Evolutionary conservation across 1,140 invertebrate species (phyloP), one percentile per base, ranked within the genome.

Genomic region (Zaprionus vittiger): DNA sequence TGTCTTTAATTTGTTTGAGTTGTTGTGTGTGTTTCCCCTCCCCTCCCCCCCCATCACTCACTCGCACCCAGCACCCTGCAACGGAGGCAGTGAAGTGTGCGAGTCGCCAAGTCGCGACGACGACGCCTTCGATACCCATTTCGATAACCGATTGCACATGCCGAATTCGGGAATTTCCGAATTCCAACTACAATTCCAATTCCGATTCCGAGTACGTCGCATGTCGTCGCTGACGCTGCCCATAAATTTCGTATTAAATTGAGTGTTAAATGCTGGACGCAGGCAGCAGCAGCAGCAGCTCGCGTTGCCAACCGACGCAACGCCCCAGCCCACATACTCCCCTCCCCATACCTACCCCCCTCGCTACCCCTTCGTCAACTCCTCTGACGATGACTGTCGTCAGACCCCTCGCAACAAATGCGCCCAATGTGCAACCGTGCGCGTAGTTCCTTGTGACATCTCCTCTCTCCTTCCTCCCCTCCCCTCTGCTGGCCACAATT

Each of bases 181-280:
- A 62, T 55, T 55, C 54, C 37, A 44, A 49, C 37, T n/a, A 12
- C 22, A 28, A 60, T 73, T 68, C 64, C 12, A 81, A 31, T 81
- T 73, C 37, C 59, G 54, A 69, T 49, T 67, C 31, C 52, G 54
- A 71, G 59, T 68, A 37, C 44, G 70, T 73, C 78, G 81, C 77
- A 89, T 89, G 83, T 87, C 84, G 84, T 81, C 81, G 84, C 78
- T 87, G 72, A 81, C 72, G 84, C 81, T 87, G 84, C 64, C 86
- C 85, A 89, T 89, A 89, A 89, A 89, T 89, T 89, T 90, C 85
- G 85, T 85, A 89, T 89, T 89, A 90, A 89, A 89, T 89, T 89
- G 85, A 89, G 85, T 89, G 85, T 89, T 89, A 89, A 89, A 89
- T 90, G 86, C 85, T 89, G 85, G 85, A 84, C 81, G 69, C 83